Evolutionary conservation across 2,797 vertebrate genomes (phyloP), one percentile per base, ranked within the genome.

Genomic region (Chaunax sp.): DNA sequence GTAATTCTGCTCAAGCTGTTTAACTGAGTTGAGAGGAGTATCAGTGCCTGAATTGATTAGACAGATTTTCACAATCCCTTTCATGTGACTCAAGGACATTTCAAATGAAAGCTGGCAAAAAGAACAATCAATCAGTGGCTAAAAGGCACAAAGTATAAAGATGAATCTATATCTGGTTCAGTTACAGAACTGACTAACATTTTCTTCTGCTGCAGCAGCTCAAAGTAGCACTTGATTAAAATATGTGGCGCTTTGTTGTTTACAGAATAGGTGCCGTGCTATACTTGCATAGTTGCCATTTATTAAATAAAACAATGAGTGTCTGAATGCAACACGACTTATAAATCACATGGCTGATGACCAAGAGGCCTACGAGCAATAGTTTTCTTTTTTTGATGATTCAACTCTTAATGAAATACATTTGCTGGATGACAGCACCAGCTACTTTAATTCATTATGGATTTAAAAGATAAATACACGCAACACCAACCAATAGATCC

Each of bases 401-500:
- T 40, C 11, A 41, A 8, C 10, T 47, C n/a, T 50, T 16, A 5
- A 26, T 33, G 14, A 6, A 11, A 18, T 7, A 28, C 26, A 23
- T 30, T 14, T 41, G n/a, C 28, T 30, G 28, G 28, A 30, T 30
- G 28, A 30, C 8, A 4, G 3, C 57, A 26, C 13, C 14, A 53
- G 35, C n/a, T 13, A 26, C n/a, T 38, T 18, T 0, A 30, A 63
- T 62, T 51, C 0, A 47, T 43, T 20, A 7, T 12, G 16, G 15
- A 47, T 25, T 15, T 38, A 30, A 30, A 8, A 30, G 28, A 30
- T 30, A 30, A 13, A 49, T 51, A 30, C 7, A 28, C 16, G 35
- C 20, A 74, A 40, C 66, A 89, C 89, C 46, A 85, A 99, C 98
- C 96, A 99, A 80, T 16, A 99, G 86, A 72, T 98, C 96, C 83